Evolutionary conservation across 1,140 invertebrate genomes (phyloP), one percentile per base, ranked within the genome.

Genomic region (Sminthurides bifidus): DNA sequence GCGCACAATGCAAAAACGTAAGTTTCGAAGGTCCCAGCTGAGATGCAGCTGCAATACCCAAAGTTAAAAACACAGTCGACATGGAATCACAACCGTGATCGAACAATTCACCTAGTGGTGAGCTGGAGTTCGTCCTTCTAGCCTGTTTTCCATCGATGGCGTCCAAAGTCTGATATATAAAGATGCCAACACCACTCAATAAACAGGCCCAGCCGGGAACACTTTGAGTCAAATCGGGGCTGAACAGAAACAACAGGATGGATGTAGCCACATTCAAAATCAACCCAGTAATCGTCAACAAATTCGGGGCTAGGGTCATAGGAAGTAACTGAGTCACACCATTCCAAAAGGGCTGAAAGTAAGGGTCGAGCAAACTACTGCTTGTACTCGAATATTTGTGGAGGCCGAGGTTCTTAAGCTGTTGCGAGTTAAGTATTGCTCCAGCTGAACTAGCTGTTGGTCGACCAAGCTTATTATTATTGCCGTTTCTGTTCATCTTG

Each of bases 111-210:
- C 96, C 96, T 17, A 99, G 74, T 0, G 94, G 92, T 30, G 86
- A 85, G 54, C 86, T 90, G 48, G 85, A 33, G 37, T 85, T 84
- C 19, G 95, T 99, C 68, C 95, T 77, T 56, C 95, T 78, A 0
- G 96, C 96, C 75, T 99, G 96, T 75, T 99, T 99, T n/a, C 96
- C 96, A 76, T 99, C 96, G 54, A 92, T 92, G 12, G 96, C 95
- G 76, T 99, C 96, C 60, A 99, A 76, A 67, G 91, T 94, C 77
- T 99, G 96, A 75, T 99, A 99, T 51, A 96, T 75, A 73, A 99
- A 98, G 44, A 99, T 75, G 19, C 95, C 94, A 37, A 97, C 64
- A 1, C 87, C 93, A 73, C 90, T 94, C 0, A 94, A 69, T 30
- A 90, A 76, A 71, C 87, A 93, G 14, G 88, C 82, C 92, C 93